phyloP scores from a whole-genome alignment of 2,888 invertebrate species.

The Drosophila monieri region DNA sequence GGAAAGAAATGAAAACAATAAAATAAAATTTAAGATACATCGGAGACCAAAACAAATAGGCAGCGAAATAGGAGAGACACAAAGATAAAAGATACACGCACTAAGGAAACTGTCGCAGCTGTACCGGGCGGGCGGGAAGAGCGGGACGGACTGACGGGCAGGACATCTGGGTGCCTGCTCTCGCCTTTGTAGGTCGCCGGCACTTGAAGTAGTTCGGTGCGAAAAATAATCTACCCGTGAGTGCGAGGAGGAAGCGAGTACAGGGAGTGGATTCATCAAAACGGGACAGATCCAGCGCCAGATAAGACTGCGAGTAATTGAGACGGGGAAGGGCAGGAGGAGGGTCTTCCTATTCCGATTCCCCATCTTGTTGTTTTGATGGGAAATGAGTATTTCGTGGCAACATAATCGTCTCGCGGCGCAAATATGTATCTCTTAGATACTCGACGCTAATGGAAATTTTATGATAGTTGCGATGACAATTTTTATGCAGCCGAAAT shows the following conservation, averaged over 20 bases:
- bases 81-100: constrained; percentile 61
- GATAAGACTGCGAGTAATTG: constrained; percentile 35
- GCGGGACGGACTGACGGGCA: neutral
- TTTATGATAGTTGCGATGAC: constrained; percentile 71
- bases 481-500: constrained; percentile 48
- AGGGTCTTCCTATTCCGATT: neutral
- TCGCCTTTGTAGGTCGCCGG: constrained; percentile 45
- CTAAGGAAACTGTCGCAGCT: constrained; percentile 65
- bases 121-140: constrained; percentile 31
- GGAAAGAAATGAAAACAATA: constrained; percentile 68
- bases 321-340: constrained; percentile 3
- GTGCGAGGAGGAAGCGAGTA: constrained; percentile 15
- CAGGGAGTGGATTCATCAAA: constrained; percentile 41
- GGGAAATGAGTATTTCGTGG: constrained; percentile 39
- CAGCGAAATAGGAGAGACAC: constrained; percentile 68
- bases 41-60: constrained; percentile 78
- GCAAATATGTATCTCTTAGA: constrained; percentile 20
- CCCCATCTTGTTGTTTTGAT: constrained; percentile 25
- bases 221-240: constrained; percentile 44
- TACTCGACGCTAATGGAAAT: constrained; percentile 66
- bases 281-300: constrained; percentile 19
- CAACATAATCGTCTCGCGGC: constrained; percentile 35
- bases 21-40: constrained; percentile 80
- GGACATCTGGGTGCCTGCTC: constrained; percentile 24
- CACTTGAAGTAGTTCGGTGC: constrained; percentile 72